Conservation (phyloP, 2,113 vertebrate species). For the Gorsachius goisagi region DNA sequence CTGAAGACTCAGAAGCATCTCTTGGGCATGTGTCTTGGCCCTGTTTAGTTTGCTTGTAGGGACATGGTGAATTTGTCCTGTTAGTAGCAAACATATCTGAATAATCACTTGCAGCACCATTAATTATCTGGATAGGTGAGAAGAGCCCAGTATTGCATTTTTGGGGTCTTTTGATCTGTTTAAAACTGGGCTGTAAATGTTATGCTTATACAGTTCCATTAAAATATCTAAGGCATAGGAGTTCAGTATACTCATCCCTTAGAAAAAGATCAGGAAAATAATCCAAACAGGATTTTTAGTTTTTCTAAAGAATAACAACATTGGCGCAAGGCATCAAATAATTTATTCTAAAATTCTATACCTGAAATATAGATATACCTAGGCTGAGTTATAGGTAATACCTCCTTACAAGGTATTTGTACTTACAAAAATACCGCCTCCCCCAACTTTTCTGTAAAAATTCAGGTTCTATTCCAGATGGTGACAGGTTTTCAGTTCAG, state of each 20-base stretch:
- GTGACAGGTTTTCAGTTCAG: background rate
- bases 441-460: background rate
- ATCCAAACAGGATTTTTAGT: background rate
- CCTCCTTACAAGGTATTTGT: background rate
- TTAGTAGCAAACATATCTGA: background rate
- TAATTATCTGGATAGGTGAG: background rate
- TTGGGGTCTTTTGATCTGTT: background rate
- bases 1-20: background rate
- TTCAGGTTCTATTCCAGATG: background rate
- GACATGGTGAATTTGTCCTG: background rate
- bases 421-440: background rate
- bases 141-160: background rate
- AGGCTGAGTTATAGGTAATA: background rate
- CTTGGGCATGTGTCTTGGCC: background rate
- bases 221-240: background rate
- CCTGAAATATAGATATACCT: background rate
- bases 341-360: background rate
- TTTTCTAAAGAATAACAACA: background rate
- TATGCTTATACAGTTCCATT: background rate
- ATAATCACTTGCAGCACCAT: background rate
- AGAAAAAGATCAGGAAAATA: background rate
- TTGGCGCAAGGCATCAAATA: background rate
- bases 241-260: background rate
- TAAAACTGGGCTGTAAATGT: background rate
- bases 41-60: background rate